These are phyloP conservation scores for Aspidiotus rigidus DNA, from an alignment of 2,888 invertebrate species.

Conservation along the genomic window DNA sequence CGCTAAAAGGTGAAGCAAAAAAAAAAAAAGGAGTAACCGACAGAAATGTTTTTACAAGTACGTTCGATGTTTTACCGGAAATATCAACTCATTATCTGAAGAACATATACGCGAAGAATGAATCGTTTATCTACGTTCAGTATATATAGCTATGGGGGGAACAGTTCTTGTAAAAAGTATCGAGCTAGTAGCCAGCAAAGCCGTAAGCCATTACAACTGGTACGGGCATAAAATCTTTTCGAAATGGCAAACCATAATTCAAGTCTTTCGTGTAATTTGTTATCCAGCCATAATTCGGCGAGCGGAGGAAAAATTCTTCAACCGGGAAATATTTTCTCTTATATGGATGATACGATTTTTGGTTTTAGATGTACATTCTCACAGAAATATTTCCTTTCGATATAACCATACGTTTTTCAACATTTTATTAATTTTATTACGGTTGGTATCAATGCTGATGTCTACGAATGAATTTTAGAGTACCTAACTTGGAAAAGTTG, in stretches of 20 bases:
- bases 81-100: constrained; percentile 27
- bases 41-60: constrained; percentile 19
- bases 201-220: constrained; percentile 31
- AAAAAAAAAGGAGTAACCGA: constrained; percentile 11
- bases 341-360: too few relatives aligned
- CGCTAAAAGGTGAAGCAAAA: constrained; percentile 11
- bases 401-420: neutral
- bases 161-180: too few relatives aligned
- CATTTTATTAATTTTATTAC: too few relatives aligned
- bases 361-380: constrained; percentile 13
- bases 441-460: too few relatives aligned
- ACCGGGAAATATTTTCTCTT: constrained; percentile 19
- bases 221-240: constrained; percentile 27
- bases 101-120: constrained; percentile 9
- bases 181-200: constrained; percentile 25
- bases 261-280: constrained; percentile 27
- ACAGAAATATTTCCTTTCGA: neutral
- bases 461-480: too few relatives aligned
- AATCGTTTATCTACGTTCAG: constrained; percentile 17
- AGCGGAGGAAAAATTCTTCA: constrained; percentile 17
- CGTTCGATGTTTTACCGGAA: constrained; percentile 29
- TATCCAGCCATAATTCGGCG: constrained; percentile 21
- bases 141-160: neutral
- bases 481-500: too few relatives aligned
- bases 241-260: constrained; percentile 29